Base-by-base conservation (phyloP, 2,113 vertebrate species). In the Aplodontia rufa region DNA sequence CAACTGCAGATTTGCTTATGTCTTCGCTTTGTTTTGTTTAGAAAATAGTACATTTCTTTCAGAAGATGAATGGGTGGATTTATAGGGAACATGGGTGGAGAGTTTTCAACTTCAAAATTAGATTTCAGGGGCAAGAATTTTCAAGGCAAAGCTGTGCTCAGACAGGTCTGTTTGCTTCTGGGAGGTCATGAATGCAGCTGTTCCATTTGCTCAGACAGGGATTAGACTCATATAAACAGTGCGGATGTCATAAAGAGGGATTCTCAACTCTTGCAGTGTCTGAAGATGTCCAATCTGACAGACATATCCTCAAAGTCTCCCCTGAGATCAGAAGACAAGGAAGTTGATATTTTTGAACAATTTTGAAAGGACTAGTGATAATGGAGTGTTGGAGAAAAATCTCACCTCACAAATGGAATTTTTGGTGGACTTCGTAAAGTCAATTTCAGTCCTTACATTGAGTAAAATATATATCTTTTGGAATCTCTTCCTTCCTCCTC, bases 171-270 rank as follows among this genome's bases (percentile, higher is more conserved):
- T 62, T 82, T n/a, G 49, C 9, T 60, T 47, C 69, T 76, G 78
- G 82, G 64, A 88, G 58, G 85, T 62, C n/a, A 53, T n/a, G 1
- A 69, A 40, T 45, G 68, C 74, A 82, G 90, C 93, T 51, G 45
- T 47, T 74, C 28, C 66, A 10, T 85, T 84, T 93, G 79, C 60
- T 66, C 71, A 26, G 58, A 69, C 12, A 28, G 69, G 49, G 78
- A 88, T 95, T 95, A 94, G 22, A 40, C 10, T 94, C 35, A 20
- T 10, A 8, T 86, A 82, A 92, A 88, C 78, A 91, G 37, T 35
- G n/a, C 45, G 6, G 32, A 91, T 71, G 58, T 68, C 37, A 17
- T 45, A 53, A 86, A 76, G 28, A 93, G 78, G 26, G 45, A 45
- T 40, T 72, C 51, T 66, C n/a, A 76, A 1, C 72, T 86, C 22